Evolutionary conservation across 2,797 vertebrate species (phyloP), one percentile per base, ranked within the genome.

Genomic region (Chiloscyllium punctatum): DNA sequence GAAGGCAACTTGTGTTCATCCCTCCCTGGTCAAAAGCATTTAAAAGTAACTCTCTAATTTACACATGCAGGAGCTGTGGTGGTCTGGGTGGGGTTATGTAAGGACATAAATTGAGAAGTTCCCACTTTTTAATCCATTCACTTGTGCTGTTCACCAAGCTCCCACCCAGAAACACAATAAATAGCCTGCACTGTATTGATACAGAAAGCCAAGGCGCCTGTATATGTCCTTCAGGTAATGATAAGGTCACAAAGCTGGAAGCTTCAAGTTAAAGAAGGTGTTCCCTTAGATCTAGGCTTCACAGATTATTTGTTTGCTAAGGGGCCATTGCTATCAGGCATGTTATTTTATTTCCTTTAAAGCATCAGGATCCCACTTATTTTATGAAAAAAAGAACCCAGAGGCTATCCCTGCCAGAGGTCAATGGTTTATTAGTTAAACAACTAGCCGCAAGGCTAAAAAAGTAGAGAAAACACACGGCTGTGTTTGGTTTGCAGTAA

Each of bases 381-480:
- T 92, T 37, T 69, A 25, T 42, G 9, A 92, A 69, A 74, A 53
- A 53, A 30, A 74, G n/a, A n/a, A 53, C 27, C 71, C 51, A 72
- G 71, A 33, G 94, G 72, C 48, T 77, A n/a, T 18, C 94, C 77
- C 71, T 77, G 94, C 71, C 71, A 74, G 51, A 95, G 94, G 94
- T 95, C 94, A 95, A 69, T 42, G 90, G 90, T 92, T 92, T 92
- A 92, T 92, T 68, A 92, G 90, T 92, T 42, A 92, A 92, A 92
- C 90, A 92, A 69, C 37, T 42, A 9, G 62, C 68, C 90, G 25
- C 90, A 92, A 92, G 66, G 66, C 66, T 69, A 92, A 68, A 92
- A 92, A 33, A 16, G 88, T 57, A 66, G 25, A 88, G 42, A 27
- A 92, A 95, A 74, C 37, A 71, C 94, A 74, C 68, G 15, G 30